These are phyloP conservation scores for Eilema griseolum DNA, from an alignment of 2,888 invertebrate genomes.

Conservation along the genomic window DNA sequence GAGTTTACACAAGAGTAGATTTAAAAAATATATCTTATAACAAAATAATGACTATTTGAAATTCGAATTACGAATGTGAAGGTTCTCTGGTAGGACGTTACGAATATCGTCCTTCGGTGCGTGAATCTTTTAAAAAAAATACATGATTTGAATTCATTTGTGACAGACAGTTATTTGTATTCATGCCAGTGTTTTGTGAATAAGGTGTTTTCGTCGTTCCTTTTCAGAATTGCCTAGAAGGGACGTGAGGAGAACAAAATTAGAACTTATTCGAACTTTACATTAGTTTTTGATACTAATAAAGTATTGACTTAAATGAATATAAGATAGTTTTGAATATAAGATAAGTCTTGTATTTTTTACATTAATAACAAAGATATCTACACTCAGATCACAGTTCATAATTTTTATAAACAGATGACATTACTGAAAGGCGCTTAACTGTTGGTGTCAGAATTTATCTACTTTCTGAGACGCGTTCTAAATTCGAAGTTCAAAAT, in stretches of 20 bases:
- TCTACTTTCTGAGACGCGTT: not conserved
- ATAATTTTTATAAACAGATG: too few relatives aligned
- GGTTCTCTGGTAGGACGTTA: constrained; percentile 52
- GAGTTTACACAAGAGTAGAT: not conserved
- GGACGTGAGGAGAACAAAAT: constrained; percentile 76
- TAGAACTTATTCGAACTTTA: constrained; percentile 40
- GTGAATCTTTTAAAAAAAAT: constrained; percentile 69
- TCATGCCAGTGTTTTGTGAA: constrained; percentile 69
- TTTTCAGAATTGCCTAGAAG: constrained; percentile 76
- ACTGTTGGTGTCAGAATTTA: too few relatives aligned
- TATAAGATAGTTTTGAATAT: too few relatives aligned
- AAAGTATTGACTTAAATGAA: too few relatives aligned
- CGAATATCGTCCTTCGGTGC: constrained; percentile 71
- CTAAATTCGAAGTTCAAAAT: too few relatives aligned
- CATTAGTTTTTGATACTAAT: constrained; percentile 35
- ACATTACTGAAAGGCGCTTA: too few relatives aligned
- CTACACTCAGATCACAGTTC: too few relatives aligned
- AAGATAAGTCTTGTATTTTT: too few relatives aligned
- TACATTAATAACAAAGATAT: too few relatives aligned
- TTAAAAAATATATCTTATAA: not conserved
- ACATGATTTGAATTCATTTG: constrained; percentile 75
- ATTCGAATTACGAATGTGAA: constrained; percentile 38
- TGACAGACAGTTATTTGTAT: constrained; percentile 74
- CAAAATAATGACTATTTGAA: constrained; percentile 23
- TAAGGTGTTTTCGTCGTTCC: constrained; percentile 79